Base-by-base conservation (phyloP, 1,140 invertebrate genomes). In the Hydropsyche tenuis region DNA sequence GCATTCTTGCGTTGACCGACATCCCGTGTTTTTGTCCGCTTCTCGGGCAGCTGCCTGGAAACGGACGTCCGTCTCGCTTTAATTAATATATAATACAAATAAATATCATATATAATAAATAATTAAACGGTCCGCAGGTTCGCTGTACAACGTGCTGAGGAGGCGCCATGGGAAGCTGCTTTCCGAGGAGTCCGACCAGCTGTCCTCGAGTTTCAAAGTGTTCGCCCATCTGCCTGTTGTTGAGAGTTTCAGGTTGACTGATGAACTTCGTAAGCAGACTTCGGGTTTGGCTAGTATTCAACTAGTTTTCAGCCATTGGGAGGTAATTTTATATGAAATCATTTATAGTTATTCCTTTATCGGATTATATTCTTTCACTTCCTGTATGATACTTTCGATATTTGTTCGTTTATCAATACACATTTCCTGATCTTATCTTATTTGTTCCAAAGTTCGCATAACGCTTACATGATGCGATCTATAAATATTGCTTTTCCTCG, bases 301-400 rank as follows among this genome's bases (percentile, higher is more conserved):
- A 83, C 88, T 99, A 71, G 89, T 95, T 76, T 99, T 99, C 86
- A 97, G 94, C 81, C 96, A 98, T 83, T 99, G 97, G 94, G 96
- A 99, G 91, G 94, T 94, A 84, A 87, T 37, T 37, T 37, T 37
- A n/a, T n/a, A n/a, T n/a, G n/a, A n/a, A n/a, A n/a, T n/a, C n/a
- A n/a, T n/a, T n/a, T n/a, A n/a, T n/a, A n/a, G n/a, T n/a, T 9
- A 37, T 4, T 37, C 30, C 3, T 37, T 4, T 37, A 37, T 37
- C 30, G 30, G 3, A 37, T 37, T 37, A 37, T 37, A 4, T 37
- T 37, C 9, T 4, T 37, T 37, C 9, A 37, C 30, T 37, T 37
- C 3, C 3, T 37, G 3, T 3, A 37, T 4, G 3, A 9, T 37
- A 4, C 9, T 9, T 4, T 37, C 30, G 9, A 37, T 37, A 37